Percentiles rank a stretch among this genome's conserved stretches.
Conservation (phyloP, 2,888 invertebrate genomes). For the Bombylius major region DNA sequence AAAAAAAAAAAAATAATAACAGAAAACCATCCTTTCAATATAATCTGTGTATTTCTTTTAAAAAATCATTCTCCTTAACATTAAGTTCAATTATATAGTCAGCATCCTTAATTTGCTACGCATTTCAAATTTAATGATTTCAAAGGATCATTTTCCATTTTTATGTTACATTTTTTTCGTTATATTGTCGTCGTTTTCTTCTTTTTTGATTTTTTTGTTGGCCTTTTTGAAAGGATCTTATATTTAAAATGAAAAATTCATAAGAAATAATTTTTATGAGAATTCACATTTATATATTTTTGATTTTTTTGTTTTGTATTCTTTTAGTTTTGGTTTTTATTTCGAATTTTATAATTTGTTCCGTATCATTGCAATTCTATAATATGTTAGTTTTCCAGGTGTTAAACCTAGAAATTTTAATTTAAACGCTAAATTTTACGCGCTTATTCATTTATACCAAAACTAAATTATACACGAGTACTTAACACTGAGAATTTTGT, state of each 20-base stretch:
- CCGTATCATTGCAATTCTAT: conserved; percentile 1
- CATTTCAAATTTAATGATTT: background rate
- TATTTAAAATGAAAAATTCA: too few relatives aligned
- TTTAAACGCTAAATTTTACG: conserved; percentile 16
- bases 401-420: conserved; percentile 17
- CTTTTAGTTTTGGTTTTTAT: background rate
- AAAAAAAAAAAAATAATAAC: too few relatives aligned
- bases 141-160: background rate
- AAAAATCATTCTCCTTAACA: background rate
- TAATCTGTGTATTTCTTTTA: background rate
- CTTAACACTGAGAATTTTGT: too few relatives aligned
- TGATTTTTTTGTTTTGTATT: background rate
- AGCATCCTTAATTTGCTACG: background rate
- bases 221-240: too few relatives aligned
- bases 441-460: background rate
- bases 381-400: conserved; percentile 16
- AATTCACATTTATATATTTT: too few relatives aligned
- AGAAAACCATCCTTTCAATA: background rate
- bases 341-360: conserved; percentile 1
- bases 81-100: background rate
- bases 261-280: too few relatives aligned
- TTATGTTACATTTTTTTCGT: too few relatives aligned
- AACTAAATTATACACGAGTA: background rate
- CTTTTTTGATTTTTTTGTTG: too few relatives aligned
- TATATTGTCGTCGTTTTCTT: too few relatives aligned